phyloP scores from a whole-genome alignment of 2,113 vertebrate genomes.

The Ammodytes marinus region DNA sequence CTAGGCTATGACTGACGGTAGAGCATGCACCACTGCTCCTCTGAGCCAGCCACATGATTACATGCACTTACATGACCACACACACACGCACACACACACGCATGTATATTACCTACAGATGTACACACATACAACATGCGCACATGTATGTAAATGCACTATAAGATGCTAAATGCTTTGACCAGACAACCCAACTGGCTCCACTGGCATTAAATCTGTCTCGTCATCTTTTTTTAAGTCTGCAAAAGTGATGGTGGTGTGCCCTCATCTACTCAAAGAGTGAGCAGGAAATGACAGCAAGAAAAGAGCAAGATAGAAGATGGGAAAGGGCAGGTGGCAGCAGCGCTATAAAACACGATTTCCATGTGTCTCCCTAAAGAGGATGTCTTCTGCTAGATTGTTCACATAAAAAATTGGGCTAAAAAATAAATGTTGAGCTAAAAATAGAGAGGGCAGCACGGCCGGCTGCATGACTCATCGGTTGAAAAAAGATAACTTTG shows the following conservation, averaged over 20 bases:
- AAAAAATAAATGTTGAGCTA: constrained; percentile 52
- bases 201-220: constrained; percentile 65
- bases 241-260: constrained; percentile 39
- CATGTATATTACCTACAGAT: constrained; percentile 22
- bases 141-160: constrained; percentile 42
- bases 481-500: constrained; percentile 62
- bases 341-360: constrained; percentile 52
- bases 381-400: constrained; percentile 18
- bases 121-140: constrained; percentile 2
- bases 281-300: constrained; percentile 17
- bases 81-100: constrained; percentile 31
- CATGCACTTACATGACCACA: constrained; percentile 60
- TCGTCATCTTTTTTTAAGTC: constrained; percentile 50
- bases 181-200: constrained; percentile 65
- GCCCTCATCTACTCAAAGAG: constrained; percentile 49
- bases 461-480: constrained; percentile 65
- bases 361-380: constrained; percentile 25
- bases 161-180: constrained; percentile 42
- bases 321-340: constrained; percentile 32
- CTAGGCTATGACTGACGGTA: constrained; percentile 58
- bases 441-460: constrained; percentile 55
- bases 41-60: constrained; percentile 59
- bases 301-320: constrained; percentile 26
- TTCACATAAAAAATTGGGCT: constrained; percentile 24
- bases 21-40: constrained; percentile 64